Base-by-base conservation (phyloP, 2,113 vertebrate species). In the Bubalus kerabau region DNA sequence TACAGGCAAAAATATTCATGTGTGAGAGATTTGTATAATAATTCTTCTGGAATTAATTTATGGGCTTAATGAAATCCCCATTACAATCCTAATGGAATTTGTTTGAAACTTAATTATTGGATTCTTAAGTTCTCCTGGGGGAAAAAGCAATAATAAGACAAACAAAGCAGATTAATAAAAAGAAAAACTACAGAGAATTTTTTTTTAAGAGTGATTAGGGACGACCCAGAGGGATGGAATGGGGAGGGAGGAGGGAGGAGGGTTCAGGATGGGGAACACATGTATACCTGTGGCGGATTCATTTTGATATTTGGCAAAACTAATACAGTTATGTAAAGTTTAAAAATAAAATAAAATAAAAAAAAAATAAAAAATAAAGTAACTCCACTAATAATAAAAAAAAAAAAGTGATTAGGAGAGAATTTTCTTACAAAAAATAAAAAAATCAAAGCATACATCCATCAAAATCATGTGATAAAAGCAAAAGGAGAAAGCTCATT, bases 21-120 rank as follows among this genome's bases (percentile, higher is more conserved):
- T 43, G 24, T 88, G 59, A 95, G 56, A 90, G 87, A 94, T 60
- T 17, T 48, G 7, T 67, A 48, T 7, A 82, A n/a, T 82, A 76
- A 40, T 84, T 90, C 62, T 91, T 94, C 52, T 52, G 40, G 94
- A 94, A 96, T 96, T 88, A 94, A 97, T 95, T 52, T 96, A 84
- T 92, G 74, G n/a, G 19, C 54, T 96, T 95, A 95, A 96, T 93
- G 48, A 96, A 97, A 95, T 80, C 28, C 46, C 32, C 93, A 23
- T 88, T 87, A 88, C 43, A 80, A 86, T 26, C 40, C 80, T 93
- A 80, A 74, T 80, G 50, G 43, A 84, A 95, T 96, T 94, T 85
- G 40, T 82, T 92, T 95, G 54, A 56, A 82, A 59, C 40, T 94
- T 82, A 84, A 87, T 94, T 87, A 93, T 78, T 94, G 30, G 28